Percentiles rank a stretch among this genome's conserved stretches.
These are phyloP conservation scores for Leptopterna dolabrata DNA, from an alignment of 2,888 invertebrate genomes.

Conservation along the genomic window DNA sequence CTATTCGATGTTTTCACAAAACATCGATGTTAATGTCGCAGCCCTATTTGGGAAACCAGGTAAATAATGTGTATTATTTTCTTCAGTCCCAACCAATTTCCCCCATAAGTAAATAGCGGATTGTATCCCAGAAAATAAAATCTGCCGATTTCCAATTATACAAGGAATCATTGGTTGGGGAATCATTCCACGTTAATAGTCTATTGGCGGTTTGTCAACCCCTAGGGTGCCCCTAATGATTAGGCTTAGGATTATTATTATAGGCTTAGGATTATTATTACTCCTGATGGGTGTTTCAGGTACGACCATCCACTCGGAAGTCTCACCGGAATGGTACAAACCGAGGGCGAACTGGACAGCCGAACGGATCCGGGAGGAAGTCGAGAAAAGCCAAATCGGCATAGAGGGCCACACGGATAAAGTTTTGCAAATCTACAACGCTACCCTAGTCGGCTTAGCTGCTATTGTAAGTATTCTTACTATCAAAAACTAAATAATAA, in stretches of 20 bases:
- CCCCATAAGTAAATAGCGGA: too few species aligned
- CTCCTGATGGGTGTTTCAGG: constrained; percentile 57
- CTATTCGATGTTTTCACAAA: too few species aligned
- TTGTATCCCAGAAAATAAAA: too few species aligned
- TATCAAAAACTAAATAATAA: neutral
- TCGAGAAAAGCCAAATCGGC: constrained; percentile 73
- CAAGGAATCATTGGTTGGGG: too few species aligned
- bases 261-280: neutral
- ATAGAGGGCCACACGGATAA: constrained; percentile 74
- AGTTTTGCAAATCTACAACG: constrained; percentile 75
- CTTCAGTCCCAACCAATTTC: too few species aligned
- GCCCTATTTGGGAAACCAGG: too few species aligned
- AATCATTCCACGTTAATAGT: too few species aligned
- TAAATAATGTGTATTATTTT: too few species aligned
- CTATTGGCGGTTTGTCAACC: too few species aligned
- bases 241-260: neutral
- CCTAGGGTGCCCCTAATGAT: too few species aligned
- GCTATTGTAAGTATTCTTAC: constrained; percentile 71
- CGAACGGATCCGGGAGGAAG: constrained; percentile 74
- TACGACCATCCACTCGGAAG: constrained; percentile 74
- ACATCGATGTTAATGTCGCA: too few species aligned
- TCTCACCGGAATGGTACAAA: constrained; percentile 72
- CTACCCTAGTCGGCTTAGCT: constrained; percentile 75
- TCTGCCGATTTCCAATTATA: too few species aligned
- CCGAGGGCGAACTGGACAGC: constrained; percentile 77